Evolutionary conservation across 2,797 vertebrate genomes (phyloP).

Genomic region (Tauraco hartlaubi): DNA sequence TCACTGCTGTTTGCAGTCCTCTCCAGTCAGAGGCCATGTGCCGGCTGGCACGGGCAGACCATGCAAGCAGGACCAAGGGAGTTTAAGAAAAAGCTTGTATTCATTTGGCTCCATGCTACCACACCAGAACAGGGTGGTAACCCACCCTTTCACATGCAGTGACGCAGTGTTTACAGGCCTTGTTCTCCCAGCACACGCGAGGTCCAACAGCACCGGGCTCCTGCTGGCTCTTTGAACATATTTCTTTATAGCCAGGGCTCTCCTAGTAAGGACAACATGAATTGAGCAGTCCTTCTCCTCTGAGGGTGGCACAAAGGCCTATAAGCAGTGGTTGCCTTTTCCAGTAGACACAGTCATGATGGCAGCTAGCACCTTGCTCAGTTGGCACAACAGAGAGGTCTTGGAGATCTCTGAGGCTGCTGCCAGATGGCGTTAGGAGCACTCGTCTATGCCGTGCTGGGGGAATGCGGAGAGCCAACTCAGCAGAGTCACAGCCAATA

Average conservation of each 20-base stretch:
- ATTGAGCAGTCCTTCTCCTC: background rate
- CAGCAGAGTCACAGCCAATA: background rate
- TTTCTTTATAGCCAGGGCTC: background rate
- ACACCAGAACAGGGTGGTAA: background rate
- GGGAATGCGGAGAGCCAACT: background rate
- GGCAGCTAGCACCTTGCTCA: background rate
- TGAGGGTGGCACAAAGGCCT: background rate
- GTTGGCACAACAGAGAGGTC: background rate
- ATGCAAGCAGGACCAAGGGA: background rate
- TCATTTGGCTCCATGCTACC: background rate
- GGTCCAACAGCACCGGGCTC: background rate
- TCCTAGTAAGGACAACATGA: background rate
- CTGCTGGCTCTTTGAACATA: accelerated
- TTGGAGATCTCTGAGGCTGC: background rate
- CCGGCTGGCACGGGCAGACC: background rate
- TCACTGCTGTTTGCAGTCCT: background rate
- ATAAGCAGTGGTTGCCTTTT: background rate
- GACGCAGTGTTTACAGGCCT: background rate
- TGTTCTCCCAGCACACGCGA: background rate
- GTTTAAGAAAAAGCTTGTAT: background rate
- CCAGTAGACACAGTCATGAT: background rate
- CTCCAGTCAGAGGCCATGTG: background rate
- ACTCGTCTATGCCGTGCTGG: background rate
- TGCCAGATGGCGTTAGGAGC: background rate
- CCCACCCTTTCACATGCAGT: background rate